Evolutionary conservation across 2,797 vertebrate genomes (phyloP).

Genomic region (Denticeps clupeoides): DNA sequence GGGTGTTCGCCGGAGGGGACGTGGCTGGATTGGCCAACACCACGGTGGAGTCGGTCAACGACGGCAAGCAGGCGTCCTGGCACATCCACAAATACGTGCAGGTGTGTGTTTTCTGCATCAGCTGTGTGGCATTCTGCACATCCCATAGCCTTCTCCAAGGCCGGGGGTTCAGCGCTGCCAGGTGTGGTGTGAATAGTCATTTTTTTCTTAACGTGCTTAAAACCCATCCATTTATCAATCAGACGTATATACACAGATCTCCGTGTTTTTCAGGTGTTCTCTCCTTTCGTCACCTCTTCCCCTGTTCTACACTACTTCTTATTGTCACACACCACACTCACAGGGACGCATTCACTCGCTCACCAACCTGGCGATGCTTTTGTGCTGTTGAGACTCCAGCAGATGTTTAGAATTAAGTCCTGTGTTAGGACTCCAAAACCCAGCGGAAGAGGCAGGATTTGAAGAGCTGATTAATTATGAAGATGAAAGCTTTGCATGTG

Average conservation of each 20-base stretch:
- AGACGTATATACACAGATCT: no score
- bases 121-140: neutral
- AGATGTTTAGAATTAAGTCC: slow-evolving; percentile 49
- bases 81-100: slow-evolving; percentile 86
- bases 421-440: slow-evolving; percentile 44
- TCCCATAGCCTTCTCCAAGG: neutral
- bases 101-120: slow-evolving; percentile 44
- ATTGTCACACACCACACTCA: neutral
- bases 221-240: no score
- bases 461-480: slow-evolving; percentile 53
- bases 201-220: no score
- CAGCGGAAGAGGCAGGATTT: slow-evolving; percentile 41
- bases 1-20: slow-evolving; percentile 90
- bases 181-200: no score
- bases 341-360: slow-evolving; percentile 10
- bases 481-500: slow-evolving; percentile 32
- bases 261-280: no score
- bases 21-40: slow-evolving; percentile 80
- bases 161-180: no score
- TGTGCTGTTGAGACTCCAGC: slow-evolving; percentile 42
- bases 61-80: slow-evolving; percentile 95
- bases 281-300: neutral
- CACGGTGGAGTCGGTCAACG: slow-evolving; percentile 87
- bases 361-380: slow-evolving; percentile 21
- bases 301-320: neutral